These are phyloP conservation scores for Dreissena polymorpha DNA, from an alignment of 1,140 invertebrate species.

Conservation along the genomic window DNA sequence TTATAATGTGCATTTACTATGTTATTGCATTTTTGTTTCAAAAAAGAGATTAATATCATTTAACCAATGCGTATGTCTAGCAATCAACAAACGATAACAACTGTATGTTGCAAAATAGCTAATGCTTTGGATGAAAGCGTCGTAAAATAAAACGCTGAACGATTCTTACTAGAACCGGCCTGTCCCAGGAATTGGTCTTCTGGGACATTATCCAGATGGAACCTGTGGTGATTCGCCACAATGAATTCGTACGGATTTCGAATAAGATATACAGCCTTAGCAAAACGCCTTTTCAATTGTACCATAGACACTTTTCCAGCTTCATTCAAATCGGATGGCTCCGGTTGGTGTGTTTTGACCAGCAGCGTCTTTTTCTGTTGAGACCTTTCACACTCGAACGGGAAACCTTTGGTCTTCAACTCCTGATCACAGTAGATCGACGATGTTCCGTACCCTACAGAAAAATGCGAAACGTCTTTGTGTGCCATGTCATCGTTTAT, in stretches of 20 bases:
- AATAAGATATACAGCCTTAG: slow-evolving; percentile 10
- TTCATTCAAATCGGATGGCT: background rate
- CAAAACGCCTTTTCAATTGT: background rate
- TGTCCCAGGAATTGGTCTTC: slow-evolving; percentile 5
- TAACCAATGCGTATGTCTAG: background rate
- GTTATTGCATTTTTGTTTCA: background rate
- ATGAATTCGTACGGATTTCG: slow-evolving; percentile 24
- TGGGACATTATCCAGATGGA: background rate
- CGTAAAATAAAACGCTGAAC: background rate
- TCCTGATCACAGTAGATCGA: slow-evolving; percentile 14
- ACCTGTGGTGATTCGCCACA: background rate
- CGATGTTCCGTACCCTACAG: slow-evolving; percentile 15
- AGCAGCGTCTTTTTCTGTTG: background rate
- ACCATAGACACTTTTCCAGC: background rate
- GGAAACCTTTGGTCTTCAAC: background rate
- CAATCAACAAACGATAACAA: background rate
- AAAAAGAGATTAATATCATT: background rate
- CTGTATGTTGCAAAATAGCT: too few relatives aligned
- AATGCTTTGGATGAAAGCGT: too few relatives aligned
- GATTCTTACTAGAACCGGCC: background rate
- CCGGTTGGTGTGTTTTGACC: slow-evolving; percentile 13
- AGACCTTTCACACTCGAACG: slow-evolving; percentile 11
- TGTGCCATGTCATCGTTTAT: too few relatives aligned
- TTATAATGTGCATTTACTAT: background rate
- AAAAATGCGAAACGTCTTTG: background rate